Conservation (phyloP, 2,888 invertebrate genomes). For the Embidobia sp. region DNA sequence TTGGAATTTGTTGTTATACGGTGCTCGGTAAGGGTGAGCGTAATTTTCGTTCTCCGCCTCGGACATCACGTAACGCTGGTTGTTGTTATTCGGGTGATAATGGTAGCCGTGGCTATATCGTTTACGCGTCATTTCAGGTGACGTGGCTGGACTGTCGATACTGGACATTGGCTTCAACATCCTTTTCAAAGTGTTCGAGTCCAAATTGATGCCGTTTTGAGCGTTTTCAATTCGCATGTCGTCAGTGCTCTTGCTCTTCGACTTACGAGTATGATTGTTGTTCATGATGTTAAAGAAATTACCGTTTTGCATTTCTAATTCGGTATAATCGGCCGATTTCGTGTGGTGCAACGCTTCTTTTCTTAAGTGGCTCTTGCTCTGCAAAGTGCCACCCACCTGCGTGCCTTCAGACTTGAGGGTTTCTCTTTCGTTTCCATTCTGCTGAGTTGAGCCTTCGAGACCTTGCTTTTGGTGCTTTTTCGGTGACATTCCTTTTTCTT, state of each 20-base stretch:
- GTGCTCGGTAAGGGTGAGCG: slow-evolving; percentile 74
- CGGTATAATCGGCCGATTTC: slow-evolving; percentile 84
- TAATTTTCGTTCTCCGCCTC: slow-evolving; percentile 81
- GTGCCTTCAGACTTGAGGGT: slow-evolving; percentile 90
- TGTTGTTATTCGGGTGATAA: slow-evolving; percentile 79
- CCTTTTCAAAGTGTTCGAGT: slow-evolving; percentile 93
- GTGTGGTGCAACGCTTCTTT: slow-evolving; percentile 80
- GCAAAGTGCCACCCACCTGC: slow-evolving; percentile 90
- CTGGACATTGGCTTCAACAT: slow-evolving; percentile 97
- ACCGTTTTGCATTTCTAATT: slow-evolving; percentile 81
- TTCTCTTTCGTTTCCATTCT: slow-evolving; percentile 81
- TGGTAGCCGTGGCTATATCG: slow-evolving; percentile 86
- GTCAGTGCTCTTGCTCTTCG: slow-evolving; percentile 94
- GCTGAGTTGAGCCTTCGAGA: slow-evolving; percentile 81
- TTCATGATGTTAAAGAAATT: slow-evolving; percentile 80
- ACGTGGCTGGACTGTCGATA: slow-evolving; percentile 93
- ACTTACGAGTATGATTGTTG: slow-evolving; percentile 83
- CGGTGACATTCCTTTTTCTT: slow-evolving; percentile 82
- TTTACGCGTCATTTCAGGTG: slow-evolving; percentile 93
- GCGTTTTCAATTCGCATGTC: slow-evolving; percentile 86
- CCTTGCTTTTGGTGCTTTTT: slow-evolving; percentile 83
- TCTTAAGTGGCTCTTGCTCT: slow-evolving; percentile 76
- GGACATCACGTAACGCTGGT: slow-evolving; percentile 83
- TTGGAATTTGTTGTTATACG: slow-evolving; percentile 78
- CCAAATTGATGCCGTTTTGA: slow-evolving; percentile 83